A percentile compares a stretch with the other conserved stretches of the same genome.
These are phyloP conservation scores for Poeciliopsis occidentalis DNA, from an alignment of 2,113 vertebrate genomes.

Conservation along the genomic window DNA sequence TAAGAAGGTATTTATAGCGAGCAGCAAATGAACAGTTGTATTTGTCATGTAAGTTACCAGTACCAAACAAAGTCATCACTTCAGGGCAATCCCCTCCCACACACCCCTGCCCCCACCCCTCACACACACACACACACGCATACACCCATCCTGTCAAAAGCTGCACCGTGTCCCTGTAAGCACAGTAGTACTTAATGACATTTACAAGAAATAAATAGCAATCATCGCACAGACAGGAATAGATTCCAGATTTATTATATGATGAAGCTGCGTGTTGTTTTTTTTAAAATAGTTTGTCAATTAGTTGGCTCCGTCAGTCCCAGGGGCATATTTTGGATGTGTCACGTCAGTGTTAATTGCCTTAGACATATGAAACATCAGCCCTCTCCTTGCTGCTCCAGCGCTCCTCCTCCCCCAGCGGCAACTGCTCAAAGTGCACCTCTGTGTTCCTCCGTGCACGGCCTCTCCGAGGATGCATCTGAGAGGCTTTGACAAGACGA, in stretches of 20 bases:
- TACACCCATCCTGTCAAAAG: slow-evolving; percentile 52
- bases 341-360: slow-evolving; percentile 80
- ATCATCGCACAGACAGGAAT: slow-evolving; percentile 66
- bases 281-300: slow-evolving; percentile 72
- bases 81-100: slow-evolving; percentile 33
- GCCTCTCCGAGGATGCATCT: slow-evolving; percentile 60
- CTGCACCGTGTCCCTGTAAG: slow-evolving; percentile 62
- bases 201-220: slow-evolving; percentile 56
- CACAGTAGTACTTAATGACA: slow-evolving; percentile 61
- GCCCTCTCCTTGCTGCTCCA: slow-evolving; percentile 39
- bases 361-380: slow-evolving; percentile 67
- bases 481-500: slow-evolving; percentile 68
- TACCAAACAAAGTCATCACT: slow-evolving; percentile 71
- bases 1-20: slow-evolving; percentile 73
- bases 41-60: slow-evolving; percentile 77
- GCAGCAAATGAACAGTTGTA: slow-evolving; percentile 67
- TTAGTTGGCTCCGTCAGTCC: slow-evolving; percentile 77
- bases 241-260: slow-evolving; percentile 63
- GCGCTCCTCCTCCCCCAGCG: slow-evolving; percentile 56
- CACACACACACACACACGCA: neutral
- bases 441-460: slow-evolving; percentile 58
- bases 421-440: slow-evolving; percentile 73
- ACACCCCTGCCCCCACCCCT: neutral
- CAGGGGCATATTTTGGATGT: slow-evolving; percentile 69
- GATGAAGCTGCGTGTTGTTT: slow-evolving; percentile 52